Evolutionary conservation across 2,888 invertebrate species (phyloP).

Genomic region (Dorcus hopei): DNA sequence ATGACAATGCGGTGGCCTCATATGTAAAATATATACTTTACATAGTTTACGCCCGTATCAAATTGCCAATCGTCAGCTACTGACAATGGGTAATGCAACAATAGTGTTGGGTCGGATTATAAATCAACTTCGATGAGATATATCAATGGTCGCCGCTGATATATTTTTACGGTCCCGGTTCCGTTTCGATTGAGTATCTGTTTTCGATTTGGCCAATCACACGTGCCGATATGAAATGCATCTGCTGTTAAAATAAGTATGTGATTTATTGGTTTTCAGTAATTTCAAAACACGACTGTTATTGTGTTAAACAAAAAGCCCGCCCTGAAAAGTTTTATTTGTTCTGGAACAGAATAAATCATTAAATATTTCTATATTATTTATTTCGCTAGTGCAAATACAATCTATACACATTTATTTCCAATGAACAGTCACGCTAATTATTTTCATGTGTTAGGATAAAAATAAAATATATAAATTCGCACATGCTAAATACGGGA

Average conservation of each 20-base stretch:
- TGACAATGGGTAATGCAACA: conserved; percentile 40
- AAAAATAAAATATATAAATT: too few relatives aligned
- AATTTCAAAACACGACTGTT: conserved; percentile 2
- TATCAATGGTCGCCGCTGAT: conserved; percentile 42
- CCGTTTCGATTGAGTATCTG: conserved; percentile 44
- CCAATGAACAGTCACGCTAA: too few relatives aligned
- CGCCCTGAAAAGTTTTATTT: neutral
- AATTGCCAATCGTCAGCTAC: conserved; percentile 25
- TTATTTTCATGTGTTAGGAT: too few relatives aligned
- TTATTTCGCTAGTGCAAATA: neutral
- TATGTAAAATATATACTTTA: conserved; percentile 22
- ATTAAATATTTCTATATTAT: neutral
- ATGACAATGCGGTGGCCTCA: conserved; percentile 24
- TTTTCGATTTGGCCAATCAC: conserved; percentile 42
- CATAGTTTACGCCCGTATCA: conserved; percentile 23
- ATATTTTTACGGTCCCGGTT: conserved; percentile 43
- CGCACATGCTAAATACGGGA: too few relatives aligned
- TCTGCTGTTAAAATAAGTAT: conserved; percentile 46
- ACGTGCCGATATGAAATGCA: conserved; percentile 46
- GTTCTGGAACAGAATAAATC: neutral
- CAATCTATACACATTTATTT: too few relatives aligned
- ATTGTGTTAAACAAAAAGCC: conserved; percentile 1
- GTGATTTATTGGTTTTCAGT: conserved; percentile 43
- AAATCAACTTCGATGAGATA: conserved; percentile 43
- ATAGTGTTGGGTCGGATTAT: conserved; percentile 39